Conservation (phyloP, 2,797 vertebrate species). For the Darevskia nairensis region DNA sequence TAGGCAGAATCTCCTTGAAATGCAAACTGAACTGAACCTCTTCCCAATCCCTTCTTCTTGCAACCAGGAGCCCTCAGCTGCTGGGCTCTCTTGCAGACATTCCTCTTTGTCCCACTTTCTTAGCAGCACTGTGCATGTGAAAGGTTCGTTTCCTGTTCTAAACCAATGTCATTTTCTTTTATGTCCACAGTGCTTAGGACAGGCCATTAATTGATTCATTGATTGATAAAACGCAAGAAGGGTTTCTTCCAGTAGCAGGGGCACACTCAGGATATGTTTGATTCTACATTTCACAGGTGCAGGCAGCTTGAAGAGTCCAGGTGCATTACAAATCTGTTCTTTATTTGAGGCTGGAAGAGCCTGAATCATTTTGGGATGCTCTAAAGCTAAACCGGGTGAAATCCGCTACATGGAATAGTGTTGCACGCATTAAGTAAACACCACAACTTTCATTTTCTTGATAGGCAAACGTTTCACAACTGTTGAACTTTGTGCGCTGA, state of each 20-base stretch:
- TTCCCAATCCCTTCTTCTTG: too few relatives aligned
- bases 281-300: neutral
- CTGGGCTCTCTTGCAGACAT: neutral
- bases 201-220: neutral
- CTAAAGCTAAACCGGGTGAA: conserved; percentile 1
- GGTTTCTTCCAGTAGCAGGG: neutral
- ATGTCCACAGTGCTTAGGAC: too few relatives aligned
- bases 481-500: neutral
- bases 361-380: neutral
- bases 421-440: neutral
- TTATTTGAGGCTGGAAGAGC: neutral
- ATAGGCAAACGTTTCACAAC: neutral
- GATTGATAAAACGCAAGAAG: neutral
- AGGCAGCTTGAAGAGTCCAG: neutral
- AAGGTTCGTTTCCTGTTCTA: neutral
- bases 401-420: neutral
- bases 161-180: neutral
- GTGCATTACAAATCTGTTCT: neutral
- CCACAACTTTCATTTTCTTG: neutral
- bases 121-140: too few relatives aligned
- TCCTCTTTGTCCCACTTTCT: neutral
- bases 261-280: neutral
- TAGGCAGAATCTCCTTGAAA: too few relatives aligned
- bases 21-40: too few relatives aligned
- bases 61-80: too few relatives aligned